A percentile compares a stretch with the other conserved stretches of the same genome.
Evolutionary conservation across 1,140 invertebrate genomes (phyloP).

Genomic region (Popillia japonica): DNA sequence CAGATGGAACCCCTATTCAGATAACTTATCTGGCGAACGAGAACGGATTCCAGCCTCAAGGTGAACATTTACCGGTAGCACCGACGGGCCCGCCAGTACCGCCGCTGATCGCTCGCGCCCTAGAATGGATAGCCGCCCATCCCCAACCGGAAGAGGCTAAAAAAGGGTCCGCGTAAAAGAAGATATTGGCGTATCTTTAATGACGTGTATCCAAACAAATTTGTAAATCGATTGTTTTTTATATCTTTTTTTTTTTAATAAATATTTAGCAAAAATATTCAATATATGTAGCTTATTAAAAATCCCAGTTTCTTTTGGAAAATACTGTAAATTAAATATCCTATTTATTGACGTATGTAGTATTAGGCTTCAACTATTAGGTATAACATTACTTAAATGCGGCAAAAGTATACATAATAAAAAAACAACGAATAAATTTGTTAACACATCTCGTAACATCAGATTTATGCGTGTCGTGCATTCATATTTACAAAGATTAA

Average conservation of each 20-base stretch:
- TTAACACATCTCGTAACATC: too few species aligned
- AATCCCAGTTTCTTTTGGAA: too few species aligned
- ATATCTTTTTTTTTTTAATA: not conserved
- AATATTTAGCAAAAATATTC: too few species aligned
- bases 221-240: not conserved
- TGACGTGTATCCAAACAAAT: not conserved
- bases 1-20: slow-evolving; percentile 63
- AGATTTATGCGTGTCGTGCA: too few species aligned
- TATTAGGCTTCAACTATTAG: too few species aligned
- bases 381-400: too few species aligned
- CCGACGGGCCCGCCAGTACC: slow-evolving; percentile 63
- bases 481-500: too few species aligned
- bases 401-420: too few species aligned
- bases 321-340: too few species aligned
- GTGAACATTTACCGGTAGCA: slow-evolving; percentile 64
- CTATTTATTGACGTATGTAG: too few species aligned
- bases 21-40: slow-evolving; percentile 67
- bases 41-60: slow-evolving; percentile 66
- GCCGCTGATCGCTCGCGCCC: slow-evolving; percentile 55
- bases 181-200: not conserved
- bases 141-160: slow-evolving; percentile 50
- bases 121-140: slow-evolving; percentile 60
- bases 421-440: too few species aligned
- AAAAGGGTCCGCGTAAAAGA: not conserved
- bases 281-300: too few species aligned